Percentiles rank a stretch among this genome's conserved stretches.
phyloP scores from a whole-genome alignment of 2,888 invertebrate species.

The Drosophila robusta region DNA sequence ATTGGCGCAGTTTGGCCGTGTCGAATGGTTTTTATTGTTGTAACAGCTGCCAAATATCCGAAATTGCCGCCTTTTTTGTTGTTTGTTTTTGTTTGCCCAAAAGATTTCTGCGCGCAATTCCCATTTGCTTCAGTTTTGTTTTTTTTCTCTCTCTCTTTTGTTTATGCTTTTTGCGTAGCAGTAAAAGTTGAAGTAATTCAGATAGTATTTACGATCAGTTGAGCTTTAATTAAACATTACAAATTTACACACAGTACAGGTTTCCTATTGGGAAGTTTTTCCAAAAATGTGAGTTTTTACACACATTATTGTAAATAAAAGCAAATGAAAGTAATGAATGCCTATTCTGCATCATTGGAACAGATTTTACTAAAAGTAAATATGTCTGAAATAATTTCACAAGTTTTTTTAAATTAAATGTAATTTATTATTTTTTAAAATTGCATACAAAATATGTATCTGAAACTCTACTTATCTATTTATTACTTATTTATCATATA shows the following conservation, averaged over 20 bases:
- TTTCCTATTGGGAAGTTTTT: neutral
- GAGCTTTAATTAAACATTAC: neutral
- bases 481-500: no score
- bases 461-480: no score
- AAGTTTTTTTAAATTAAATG: no score
- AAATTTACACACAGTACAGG: neutral
- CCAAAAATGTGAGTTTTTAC: neutral
- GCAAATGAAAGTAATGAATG: no score
- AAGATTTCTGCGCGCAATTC: conserved; percentile 39
- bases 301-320: no score
- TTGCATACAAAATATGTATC: no score
- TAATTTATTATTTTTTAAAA: no score
- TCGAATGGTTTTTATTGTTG: conserved; percentile 39
- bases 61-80: conserved; percentile 50
- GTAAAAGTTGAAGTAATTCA: neutral
- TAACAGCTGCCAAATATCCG: conserved; percentile 62
- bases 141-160: conserved; percentile 4
- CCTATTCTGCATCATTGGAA: no score
- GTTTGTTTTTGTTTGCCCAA: conserved; percentile 68
- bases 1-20: conserved; percentile 43
- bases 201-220: neutral
- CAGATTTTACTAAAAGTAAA: no score
- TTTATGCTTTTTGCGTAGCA: conserved; percentile 6
- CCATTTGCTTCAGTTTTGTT: neutral
- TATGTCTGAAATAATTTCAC: no score